A percentile compares a stretch with the other conserved stretches of the same genome.
phyloP scores from a whole-genome alignment of 2,888 invertebrate genomes.

The Agrilus mali region DNA sequence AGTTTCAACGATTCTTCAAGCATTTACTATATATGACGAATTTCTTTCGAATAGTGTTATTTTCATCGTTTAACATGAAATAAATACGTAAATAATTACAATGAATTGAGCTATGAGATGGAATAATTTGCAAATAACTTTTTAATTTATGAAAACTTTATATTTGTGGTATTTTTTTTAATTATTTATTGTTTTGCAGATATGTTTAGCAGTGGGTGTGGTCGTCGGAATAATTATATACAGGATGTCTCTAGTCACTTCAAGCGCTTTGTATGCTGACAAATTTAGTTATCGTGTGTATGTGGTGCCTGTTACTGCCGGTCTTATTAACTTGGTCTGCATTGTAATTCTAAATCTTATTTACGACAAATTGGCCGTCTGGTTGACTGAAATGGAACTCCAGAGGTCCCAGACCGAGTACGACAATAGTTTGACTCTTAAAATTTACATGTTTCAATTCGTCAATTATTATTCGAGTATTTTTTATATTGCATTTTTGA shows the following conservation, averaged over 20 bases:
- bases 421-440: slow-evolving; percentile 74
- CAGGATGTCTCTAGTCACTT: slow-evolving; percentile 52
- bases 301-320: slow-evolving; percentile 63
- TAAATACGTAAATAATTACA: too few relatives aligned
- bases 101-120: too few relatives aligned
- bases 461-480: slow-evolving; percentile 82
- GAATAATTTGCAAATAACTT: background rate
- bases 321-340: slow-evolving; percentile 60
- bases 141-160: background rate
- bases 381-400: slow-evolving; percentile 60
- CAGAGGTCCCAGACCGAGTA: slow-evolving; percentile 75
- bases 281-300: slow-evolving; percentile 46
- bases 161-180: slow-evolving; percentile 1
- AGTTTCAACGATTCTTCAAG: background rate
- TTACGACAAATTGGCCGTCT: slow-evolving; percentile 51
- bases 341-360: slow-evolving; percentile 64
- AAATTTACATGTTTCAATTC: slow-evolving; percentile 79
- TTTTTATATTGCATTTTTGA: slow-evolving; percentile 71
- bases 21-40: too few relatives aligned
- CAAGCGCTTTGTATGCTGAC: slow-evolving; percentile 40
- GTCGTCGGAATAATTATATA: slow-evolving; percentile 69
- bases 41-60: too few relatives aligned
- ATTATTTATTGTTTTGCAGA: slow-evolving; percentile 30
- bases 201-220: slow-evolving; percentile 55
- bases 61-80: too few relatives aligned